phyloP scores from a whole-genome alignment of 2,888 invertebrate species.

The Xylocampa areola region DNA sequence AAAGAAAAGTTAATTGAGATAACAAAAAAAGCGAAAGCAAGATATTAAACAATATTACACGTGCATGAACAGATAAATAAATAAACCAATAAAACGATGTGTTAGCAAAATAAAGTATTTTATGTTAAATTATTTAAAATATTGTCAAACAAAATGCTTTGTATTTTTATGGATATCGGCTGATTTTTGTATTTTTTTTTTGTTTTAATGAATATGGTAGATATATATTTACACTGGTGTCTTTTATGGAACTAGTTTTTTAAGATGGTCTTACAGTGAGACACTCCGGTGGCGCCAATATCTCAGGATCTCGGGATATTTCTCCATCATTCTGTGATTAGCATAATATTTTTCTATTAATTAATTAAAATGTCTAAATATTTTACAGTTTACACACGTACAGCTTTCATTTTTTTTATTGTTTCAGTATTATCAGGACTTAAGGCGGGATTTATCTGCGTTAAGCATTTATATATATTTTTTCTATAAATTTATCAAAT shows the following conservation, averaged over 20 bases:
- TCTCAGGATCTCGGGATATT: conserved; percentile 67
- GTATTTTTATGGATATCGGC: conserved; percentile 11
- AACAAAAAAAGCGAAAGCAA: conserved; percentile 46
- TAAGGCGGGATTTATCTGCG: too few species aligned
- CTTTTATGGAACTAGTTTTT: conserved; percentile 61
- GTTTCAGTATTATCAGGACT: too few species aligned
- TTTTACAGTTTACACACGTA: too few species aligned
- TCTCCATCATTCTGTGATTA: conserved; percentile 80
- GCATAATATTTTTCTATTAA: conserved; percentile 36
- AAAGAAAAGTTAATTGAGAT: conserved; percentile 23
- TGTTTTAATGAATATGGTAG: conserved; percentile 27
- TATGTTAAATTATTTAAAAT: conserved; percentile 3
- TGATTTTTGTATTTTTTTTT: background rate
- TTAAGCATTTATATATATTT: too few species aligned
- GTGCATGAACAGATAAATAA: conserved; percentile 22
- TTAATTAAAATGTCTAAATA: too few species aligned
- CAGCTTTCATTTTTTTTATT: too few species aligned
- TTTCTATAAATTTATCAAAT: too few species aligned
- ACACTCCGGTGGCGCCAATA: conserved; percentile 66
- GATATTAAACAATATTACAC: conserved; percentile 16
- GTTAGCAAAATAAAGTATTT: conserved; percentile 17
- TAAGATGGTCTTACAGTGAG: conserved; percentile 71
- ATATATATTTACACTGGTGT: conserved; percentile 62
- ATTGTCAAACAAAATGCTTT: conserved; percentile 9
- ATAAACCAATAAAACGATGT: conserved; percentile 18